Evolutionary conservation across 2,797 vertebrate genomes (phyloP).

Genomic region (Simalia tracyae): DNA sequence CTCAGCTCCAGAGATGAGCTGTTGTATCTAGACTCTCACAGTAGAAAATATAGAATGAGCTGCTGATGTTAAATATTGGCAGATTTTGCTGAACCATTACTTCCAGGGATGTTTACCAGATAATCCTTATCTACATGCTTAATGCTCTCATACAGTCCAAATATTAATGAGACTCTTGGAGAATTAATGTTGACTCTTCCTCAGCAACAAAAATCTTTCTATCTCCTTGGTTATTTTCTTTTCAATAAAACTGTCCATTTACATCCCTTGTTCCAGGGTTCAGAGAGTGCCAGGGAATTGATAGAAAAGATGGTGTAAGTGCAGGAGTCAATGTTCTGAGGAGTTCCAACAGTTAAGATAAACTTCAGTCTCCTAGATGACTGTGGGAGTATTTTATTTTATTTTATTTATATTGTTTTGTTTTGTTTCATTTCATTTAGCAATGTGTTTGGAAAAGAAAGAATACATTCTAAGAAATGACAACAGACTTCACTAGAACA

Average conservation of each 20-base stretch:
- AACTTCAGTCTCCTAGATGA: not conserved
- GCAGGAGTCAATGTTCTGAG: not conserved
- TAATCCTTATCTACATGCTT: not conserved
- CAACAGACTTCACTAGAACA: not conserved
- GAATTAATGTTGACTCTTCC: not conserved
- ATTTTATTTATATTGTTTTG: not conserved
- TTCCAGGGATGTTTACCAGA: too few relatives aligned
- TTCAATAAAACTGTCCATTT: not conserved
- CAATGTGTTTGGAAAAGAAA: not conserved
- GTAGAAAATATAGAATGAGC: too few relatives aligned
- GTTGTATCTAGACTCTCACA: too few relatives aligned
- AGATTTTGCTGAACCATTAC: too few relatives aligned
- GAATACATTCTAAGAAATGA: not conserved
- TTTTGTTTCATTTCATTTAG: too few relatives aligned
- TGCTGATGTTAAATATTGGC: too few relatives aligned
- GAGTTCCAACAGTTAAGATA: not conserved
- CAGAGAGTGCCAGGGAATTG: not conserved
- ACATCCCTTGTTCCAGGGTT: not conserved
- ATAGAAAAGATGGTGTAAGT: not conserved
- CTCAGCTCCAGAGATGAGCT: too few relatives aligned
- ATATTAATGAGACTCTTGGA: not conserved
- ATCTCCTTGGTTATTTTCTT: not conserved
- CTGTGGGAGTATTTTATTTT: not conserved
- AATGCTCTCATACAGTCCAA: not conserved
- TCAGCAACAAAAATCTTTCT: not conserved